These are phyloP conservation scores for Brachyptera putata DNA, from an alignment of 2,888 invertebrate genomes.

Conservation along the genomic window DNA sequence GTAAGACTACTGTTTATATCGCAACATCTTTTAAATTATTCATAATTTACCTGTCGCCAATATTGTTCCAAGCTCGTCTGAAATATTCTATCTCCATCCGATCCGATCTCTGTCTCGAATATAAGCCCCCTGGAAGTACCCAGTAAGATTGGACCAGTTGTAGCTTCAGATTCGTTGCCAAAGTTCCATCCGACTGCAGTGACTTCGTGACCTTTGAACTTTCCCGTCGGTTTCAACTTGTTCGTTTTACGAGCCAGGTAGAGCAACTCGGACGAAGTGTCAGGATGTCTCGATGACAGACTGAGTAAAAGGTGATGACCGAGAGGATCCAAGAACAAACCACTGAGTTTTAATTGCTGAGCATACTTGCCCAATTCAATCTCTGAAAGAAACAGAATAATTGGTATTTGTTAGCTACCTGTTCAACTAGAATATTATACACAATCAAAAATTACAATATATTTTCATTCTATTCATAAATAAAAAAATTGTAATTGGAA, in stretches of 20 bases:
- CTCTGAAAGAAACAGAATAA: no score
- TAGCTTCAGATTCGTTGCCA: slow-evolving; percentile 60
- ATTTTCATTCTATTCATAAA: no score
- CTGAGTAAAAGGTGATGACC: slow-evolving; percentile 81
- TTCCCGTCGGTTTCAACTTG: slow-evolving; percentile 61
- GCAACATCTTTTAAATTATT: neutral
- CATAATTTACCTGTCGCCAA: slow-evolving; percentile 69
- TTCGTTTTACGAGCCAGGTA: slow-evolving; percentile 73
- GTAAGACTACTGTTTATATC: neutral
- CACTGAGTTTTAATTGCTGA: slow-evolving; percentile 56
- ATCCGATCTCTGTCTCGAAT: slow-evolving; percentile 81
- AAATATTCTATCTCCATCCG: slow-evolving; percentile 79
- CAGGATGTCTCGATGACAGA: slow-evolving; percentile 54
- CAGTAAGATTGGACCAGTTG: slow-evolving; percentile 79
- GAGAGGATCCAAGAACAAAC: slow-evolving; percentile 77
- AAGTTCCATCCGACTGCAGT: slow-evolving; percentile 90
- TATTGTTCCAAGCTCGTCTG: slow-evolving; percentile 70
- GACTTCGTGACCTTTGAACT: slow-evolving; percentile 63
- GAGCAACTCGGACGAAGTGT: slow-evolving; percentile 63
- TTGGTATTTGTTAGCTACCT: no score
- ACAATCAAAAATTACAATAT: no score
- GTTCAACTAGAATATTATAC: no score
- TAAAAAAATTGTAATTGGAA: neutral
- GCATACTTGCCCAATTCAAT: slow-evolving; percentile 65
- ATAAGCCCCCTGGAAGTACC: slow-evolving; percentile 88